phyloP scores from a whole-genome alignment of 1,140 invertebrate species.

The Drosophila burlai region DNA sequence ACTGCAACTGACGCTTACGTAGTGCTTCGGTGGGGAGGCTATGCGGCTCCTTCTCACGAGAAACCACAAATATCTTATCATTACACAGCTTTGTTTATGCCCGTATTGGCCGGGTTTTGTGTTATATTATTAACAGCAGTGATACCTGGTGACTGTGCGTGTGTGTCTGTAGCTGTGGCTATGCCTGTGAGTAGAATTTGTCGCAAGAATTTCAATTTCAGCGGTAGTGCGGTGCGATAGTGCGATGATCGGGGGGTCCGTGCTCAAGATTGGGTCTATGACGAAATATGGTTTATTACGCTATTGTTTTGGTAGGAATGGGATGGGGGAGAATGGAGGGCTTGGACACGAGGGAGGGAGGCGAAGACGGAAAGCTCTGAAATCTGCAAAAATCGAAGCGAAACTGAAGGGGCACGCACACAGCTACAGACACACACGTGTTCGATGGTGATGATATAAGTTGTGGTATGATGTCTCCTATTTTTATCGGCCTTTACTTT shows the following conservation, averaged over 20 bases:
- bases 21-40: constrained; percentile 18
- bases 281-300: constrained; percentile 1
- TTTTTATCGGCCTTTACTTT: constrained; percentile 46
- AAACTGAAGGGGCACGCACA: constrained; percentile 5
- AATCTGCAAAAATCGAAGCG: constrained; percentile 4
- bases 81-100: constrained; percentile 21
- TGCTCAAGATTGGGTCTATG: background rate
- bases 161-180: constrained; percentile 16
- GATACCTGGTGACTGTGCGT: constrained; percentile 7
- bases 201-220: constrained; percentile 45
- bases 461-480: constrained; percentile 1
- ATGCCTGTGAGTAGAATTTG: constrained; percentile 2
- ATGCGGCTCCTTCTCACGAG: constrained; percentile 32
- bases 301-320: background rate
- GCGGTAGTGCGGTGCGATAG: background rate
- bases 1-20: constrained; percentile 31
- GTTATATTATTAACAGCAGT: constrained; percentile 19
- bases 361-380: background rate
- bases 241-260: background rate
- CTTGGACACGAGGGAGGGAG: background rate
- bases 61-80: constrained; percentile 61
- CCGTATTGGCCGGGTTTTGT: constrained; percentile 11
- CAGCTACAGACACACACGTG: constrained; percentile 11
- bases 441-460: background rate
- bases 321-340: too few species aligned